Conservation (phyloP, 1,140 invertebrate genomes). For the Heliconius himera region DNA sequence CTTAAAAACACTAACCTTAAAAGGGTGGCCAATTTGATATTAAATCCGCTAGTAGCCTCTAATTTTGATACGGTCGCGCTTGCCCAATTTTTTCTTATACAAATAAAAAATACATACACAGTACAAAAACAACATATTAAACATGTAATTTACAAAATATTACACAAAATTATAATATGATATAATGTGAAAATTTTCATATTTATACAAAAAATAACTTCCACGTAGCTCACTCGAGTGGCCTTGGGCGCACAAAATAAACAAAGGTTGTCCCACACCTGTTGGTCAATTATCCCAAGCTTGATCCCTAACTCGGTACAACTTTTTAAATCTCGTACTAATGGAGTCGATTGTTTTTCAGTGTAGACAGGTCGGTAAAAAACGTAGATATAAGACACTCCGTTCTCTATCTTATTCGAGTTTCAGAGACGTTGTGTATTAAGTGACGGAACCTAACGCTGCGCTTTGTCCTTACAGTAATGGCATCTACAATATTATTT, state of each 20-base stretch:
- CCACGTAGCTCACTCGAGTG: background rate
- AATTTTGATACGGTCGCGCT: too few species aligned
- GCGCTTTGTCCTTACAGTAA: too few species aligned
- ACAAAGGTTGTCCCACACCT: constrained; percentile 59
- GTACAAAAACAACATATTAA: too few species aligned
- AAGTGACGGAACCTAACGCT: too few species aligned
- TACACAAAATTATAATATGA: background rate
- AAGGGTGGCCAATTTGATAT: too few species aligned
- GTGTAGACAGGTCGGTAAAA: background rate
- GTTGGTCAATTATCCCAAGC: constrained; percentile 65
- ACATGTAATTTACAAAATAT: background rate
- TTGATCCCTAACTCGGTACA: constrained; percentile 49
- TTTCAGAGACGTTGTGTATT: too few species aligned
- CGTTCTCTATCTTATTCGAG: too few species aligned
- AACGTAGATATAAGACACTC: background rate
- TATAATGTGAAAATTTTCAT: background rate
- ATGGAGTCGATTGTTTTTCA: background rate
- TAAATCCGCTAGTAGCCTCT: too few species aligned
- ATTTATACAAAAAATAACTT: background rate
- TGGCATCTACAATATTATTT: too few species aligned
- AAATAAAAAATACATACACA: too few species aligned
- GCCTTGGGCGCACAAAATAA: constrained; percentile 55
- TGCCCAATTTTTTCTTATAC: too few species aligned
- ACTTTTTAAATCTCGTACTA: constrained; percentile 40
- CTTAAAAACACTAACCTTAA: too few species aligned